phyloP scores from a whole-genome alignment of 2,113 vertebrate species.

The Engraulis encrasicolus region DNA sequence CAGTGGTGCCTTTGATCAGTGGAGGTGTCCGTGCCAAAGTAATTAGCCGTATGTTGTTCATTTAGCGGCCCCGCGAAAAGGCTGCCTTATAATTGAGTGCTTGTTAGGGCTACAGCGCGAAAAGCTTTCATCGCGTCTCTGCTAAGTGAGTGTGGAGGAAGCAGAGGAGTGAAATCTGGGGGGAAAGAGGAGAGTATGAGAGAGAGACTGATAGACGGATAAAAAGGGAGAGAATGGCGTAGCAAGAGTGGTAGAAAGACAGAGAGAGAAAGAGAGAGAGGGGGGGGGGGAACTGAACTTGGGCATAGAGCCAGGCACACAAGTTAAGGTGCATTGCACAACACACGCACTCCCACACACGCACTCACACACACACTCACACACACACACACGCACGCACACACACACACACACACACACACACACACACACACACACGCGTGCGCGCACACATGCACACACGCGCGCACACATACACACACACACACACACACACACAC shows the following conservation, averaged over 20 bases:
- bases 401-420: neutral
- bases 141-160: neutral
- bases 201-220: neutral
- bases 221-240: too few species aligned
- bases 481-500: neutral
- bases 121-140: constrained; percentile 31
- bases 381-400: neutral
- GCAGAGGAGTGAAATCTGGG: neutral
- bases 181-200: neutral
- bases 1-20: constrained; percentile 50
- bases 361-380: neutral
- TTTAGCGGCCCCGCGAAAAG: constrained; percentile 48
- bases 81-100: constrained; percentile 34
- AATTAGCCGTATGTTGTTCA: constrained; percentile 59
- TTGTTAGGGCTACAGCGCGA: constrained; percentile 37
- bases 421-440: neutral
- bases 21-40: constrained; percentile 60
- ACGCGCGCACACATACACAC: neutral
- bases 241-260: too few species aligned
- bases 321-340: neutral
- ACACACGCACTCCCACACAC: neutral
- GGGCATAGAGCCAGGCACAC: constrained; percentile 12
- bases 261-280: neutral
- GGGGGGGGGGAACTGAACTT: neutral
- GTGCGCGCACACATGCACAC: neutral